These are phyloP conservation scores for Hypomecis punctinalis DNA, from an alignment of 2,888 invertebrate genomes.

Conservation along the genomic window DNA sequence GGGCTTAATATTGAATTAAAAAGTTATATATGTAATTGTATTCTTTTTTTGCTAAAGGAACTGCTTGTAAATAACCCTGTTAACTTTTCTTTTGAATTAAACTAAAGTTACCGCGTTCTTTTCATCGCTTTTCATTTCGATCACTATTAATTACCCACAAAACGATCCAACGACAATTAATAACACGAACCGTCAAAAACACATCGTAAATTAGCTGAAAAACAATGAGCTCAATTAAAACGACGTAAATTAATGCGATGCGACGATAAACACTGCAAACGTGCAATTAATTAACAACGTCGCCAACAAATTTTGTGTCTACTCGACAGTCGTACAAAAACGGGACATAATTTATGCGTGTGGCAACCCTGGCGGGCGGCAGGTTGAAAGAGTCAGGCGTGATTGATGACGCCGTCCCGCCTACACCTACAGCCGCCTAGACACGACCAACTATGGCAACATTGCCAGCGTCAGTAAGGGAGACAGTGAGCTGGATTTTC, in stretches of 20 bases:
- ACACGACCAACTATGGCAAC: slow-evolving; percentile 75
- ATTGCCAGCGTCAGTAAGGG: slow-evolving; percentile 48
- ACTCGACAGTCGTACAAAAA: slow-evolving; percentile 74
- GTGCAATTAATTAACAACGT: slow-evolving; percentile 77
- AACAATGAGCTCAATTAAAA: slow-evolving; percentile 32
- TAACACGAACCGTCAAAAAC: slow-evolving; percentile 43
- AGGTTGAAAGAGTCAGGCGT: slow-evolving; percentile 84
- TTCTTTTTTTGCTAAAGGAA: too few species aligned
- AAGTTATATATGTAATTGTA: too few species aligned
- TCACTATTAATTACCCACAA: slow-evolving; percentile 6
- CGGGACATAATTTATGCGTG: slow-evolving; percentile 75
- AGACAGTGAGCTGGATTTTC: neutral
- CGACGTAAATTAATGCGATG: slow-evolving; percentile 36
- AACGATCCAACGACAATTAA: slow-evolving; percentile 30
- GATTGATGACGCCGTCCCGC: slow-evolving; percentile 79
- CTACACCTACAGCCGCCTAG: slow-evolving; percentile 76
- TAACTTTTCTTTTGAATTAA: neutral
- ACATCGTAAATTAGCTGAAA: slow-evolving; percentile 45
- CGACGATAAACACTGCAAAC: slow-evolving; percentile 49
- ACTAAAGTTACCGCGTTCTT: neutral
- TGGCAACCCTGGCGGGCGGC: slow-evolving; percentile 64
- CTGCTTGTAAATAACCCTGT: too few species aligned
- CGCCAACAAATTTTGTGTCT: slow-evolving; percentile 77
- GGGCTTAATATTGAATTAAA: too few species aligned
- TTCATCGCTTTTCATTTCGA: neutral